Evolutionary conservation across 2,888 invertebrate species (phyloP).

Genomic region (Calameuta filiformis): DNA sequence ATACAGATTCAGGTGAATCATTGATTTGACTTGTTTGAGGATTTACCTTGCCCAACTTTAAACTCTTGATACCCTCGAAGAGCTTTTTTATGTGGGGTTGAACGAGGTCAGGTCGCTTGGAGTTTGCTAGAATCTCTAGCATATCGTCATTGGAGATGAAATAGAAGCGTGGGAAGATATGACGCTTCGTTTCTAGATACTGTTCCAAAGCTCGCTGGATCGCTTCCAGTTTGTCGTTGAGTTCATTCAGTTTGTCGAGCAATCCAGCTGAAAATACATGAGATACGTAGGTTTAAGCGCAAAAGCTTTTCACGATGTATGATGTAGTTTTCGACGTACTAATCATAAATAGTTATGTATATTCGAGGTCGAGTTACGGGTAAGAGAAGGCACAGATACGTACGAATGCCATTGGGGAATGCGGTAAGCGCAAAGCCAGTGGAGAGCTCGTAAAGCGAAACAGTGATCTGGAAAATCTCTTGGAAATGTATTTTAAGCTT

Average conservation of each 20-base stretch:
- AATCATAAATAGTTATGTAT: neutral
- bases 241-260: conserved; percentile 75
- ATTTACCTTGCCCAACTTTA: conserved; percentile 76
- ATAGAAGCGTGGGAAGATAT: conserved; percentile 86
- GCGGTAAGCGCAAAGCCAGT: neutral
- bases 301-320: neutral
- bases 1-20: neutral
- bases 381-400: neutral
- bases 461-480: neutral
- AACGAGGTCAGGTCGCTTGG: conserved; percentile 83
- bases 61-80: conserved; percentile 85
- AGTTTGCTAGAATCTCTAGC: conserved; percentile 87
- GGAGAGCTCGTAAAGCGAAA: neutral
- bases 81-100: conserved; percentile 90
- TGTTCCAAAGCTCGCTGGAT: conserved; percentile 86
- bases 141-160: conserved; percentile 87
- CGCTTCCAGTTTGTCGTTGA: conserved; percentile 81
- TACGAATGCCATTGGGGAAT: neutral
- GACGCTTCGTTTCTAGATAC: conserved; percentile 90
- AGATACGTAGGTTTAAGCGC: neutral
- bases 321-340: neutral
- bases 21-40: neutral
- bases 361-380: neutral
- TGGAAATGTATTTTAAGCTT: neutral
- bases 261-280: conserved; percentile 64